Evolutionary conservation across 2,888 invertebrate genomes (phyloP), one percentile per base, ranked within the genome.

Genomic region (Diaprepes abbreviatus): DNA sequence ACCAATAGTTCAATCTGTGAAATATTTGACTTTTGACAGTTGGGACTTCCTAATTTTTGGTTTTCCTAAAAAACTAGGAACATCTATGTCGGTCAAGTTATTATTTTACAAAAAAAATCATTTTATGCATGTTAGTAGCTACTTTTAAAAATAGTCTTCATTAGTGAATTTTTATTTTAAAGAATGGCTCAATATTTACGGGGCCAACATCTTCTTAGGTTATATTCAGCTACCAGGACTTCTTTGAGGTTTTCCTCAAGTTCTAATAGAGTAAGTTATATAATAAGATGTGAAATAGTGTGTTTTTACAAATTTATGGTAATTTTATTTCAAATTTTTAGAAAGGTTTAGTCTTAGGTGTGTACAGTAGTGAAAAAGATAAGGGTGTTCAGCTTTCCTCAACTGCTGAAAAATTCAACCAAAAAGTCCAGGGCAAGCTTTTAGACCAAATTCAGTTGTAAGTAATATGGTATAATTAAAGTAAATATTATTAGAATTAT

Each of bases 261-360:
- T 60, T 35, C 54, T 36, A 74, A 74, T 70, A 79, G 73, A 71
- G 78, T 77, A 72, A 71, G 70, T 52, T 58, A 43, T 16, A 9
- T 50, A 28, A 36, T 38, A 1, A 28, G 58, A 31, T 36, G 36
- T 2, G 12, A 9, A 36, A 4, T 14, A 1, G 12, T 14, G 6
- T 6, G 9, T 40, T 28, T 17, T 16, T 64, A 55, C 52, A n/a
- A 57, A 12, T 33, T 58, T 52, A 55, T 35, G 48, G 28, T 21
- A 31, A 14, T 21, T 58, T 66, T 48, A 9, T 66, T 24, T 50
- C 58, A 17, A n/a, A n/a, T 43, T 76, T 76, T 62, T 70, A 88
- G 88, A 87, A 85, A 82, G 88, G 88, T 70, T 79, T 88, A 73
- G 87, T 88, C 67, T 82, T 88, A 70, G 88, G 88, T 64, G 85